Base-by-base conservation (phyloP, 2,888 invertebrate genomes). In the Drosophila pegasa region DNA sequence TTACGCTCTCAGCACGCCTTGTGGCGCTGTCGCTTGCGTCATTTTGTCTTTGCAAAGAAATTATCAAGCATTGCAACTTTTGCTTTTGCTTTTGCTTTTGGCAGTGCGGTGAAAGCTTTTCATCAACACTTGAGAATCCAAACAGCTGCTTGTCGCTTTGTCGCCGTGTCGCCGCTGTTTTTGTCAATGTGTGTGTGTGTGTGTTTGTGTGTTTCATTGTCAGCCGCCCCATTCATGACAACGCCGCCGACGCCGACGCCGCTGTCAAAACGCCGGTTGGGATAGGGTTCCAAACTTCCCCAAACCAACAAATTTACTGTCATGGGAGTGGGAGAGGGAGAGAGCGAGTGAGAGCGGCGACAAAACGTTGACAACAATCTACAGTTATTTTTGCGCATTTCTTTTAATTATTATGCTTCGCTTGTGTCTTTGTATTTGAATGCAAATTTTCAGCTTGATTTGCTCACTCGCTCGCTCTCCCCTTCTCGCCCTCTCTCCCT, bases 181-280 rank as follows among this genome's bases (percentile, higher is more conserved):
- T 18, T 64, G 47, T 35, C 3, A 43, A 29, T 43, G 45, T 31
- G 7, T 25, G 33, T 47, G 43, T 57, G 25, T 64, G 41, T 60
- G 47, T 55, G 35, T 66, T 47, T 40, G 60, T 66, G 75, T 75
- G 87, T 87, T 86, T 88, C 88, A 88, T 88, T 84, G 83, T 86
- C 87, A 87, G 71, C 59, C 75, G 84, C 83, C 67, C 67, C 87
- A 82, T 84, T 83, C 83, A 87, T 88, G 82, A 71, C 66, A 84
- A 70, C 70, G 56, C 18, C 48, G 60, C 18, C 52, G 29, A 20
- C 29, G 60, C 20, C 48, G 70, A 31, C 35, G 68, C 29, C 12
- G 56, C 41, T 65, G 71, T 58, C 61, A 74, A 74, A 81, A 84
- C 38, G 90, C 90, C 90, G 90, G 90, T 89, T 90, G 89, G 81